These are phyloP conservation scores for Erythrolamprus reginae DNA, from an alignment of 2,113 vertebrate genomes.

Conservation along the genomic window DNA sequence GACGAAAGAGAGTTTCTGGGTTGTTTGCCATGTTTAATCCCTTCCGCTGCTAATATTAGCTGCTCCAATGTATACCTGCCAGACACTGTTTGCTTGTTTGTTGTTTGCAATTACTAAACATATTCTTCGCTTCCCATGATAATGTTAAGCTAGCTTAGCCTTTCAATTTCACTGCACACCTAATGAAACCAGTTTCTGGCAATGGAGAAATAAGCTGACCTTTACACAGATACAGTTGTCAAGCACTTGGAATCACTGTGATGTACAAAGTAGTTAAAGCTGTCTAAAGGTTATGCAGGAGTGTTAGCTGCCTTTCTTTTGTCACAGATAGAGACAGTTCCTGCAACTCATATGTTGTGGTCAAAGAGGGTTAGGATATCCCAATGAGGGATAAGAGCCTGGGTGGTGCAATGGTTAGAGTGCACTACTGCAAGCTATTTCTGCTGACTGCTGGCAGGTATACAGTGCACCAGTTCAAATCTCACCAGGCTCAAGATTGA, in stretches of 20 bases:
- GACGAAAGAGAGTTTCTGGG: neutral
- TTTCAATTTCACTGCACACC: neutral
- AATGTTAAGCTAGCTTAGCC: neutral
- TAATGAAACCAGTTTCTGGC: neutral
- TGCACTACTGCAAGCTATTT: no score
- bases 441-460: no score
- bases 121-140: neutral
- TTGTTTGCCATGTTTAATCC: neutral
- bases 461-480: no score
- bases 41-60: neutral
- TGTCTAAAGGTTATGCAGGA: neutral
- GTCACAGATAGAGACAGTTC: neutral
- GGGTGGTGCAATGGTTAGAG: no score
- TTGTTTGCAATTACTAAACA: neutral
- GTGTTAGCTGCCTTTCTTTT: neutral
- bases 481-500: no score
- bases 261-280: neutral
- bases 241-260: neutral
- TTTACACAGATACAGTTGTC: slow-evolving; percentile 1
- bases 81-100: neutral
- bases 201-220: slow-evolving; percentile 8
- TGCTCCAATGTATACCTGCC: neutral
- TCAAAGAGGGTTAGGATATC: neutral
- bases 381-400: no score
- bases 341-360: neutral